phyloP scores from a whole-genome alignment of 2,113 vertebrate genomes.

The Ptyas mucosa region DNA sequence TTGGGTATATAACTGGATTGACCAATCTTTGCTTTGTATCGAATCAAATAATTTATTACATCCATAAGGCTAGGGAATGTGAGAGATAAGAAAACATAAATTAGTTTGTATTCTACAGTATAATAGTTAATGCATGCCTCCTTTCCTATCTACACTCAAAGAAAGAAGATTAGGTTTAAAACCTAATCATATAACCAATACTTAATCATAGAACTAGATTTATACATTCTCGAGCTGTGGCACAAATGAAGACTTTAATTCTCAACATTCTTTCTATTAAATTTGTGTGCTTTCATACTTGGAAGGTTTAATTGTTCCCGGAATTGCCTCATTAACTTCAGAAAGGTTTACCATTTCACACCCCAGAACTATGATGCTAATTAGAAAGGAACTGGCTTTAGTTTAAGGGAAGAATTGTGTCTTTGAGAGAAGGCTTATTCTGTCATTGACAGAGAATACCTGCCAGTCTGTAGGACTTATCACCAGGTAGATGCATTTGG shows the following conservation, averaged over 20 bases:
- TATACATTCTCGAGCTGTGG: constrained; percentile 38
- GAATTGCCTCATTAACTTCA: constrained; percentile 63
- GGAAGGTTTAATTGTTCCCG: constrained; percentile 58
- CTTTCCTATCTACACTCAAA: constrained; percentile 30
- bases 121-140: constrained; percentile 37
- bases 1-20: constrained; percentile 25
- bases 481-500: constrained; percentile 25
- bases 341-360: constrained; percentile 52
- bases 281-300: constrained; percentile 44
- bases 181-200: constrained; percentile 29
- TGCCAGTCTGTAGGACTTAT: constrained; percentile 38
- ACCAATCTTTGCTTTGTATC: constrained; percentile 10
- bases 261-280: constrained; percentile 49
- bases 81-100: constrained; percentile 33
- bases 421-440: constrained; percentile 42
- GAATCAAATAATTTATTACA: neutral
- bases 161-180: neutral
- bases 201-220: constrained; percentile 49
- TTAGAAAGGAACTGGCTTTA: constrained; percentile 57
- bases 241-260: constrained; percentile 35
- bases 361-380: constrained; percentile 59
- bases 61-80: neutral
- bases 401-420: constrained; percentile 43
- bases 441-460: constrained; percentile 20
- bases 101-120: constrained; percentile 16